These are phyloP conservation scores for Hymenopus coronatus DNA, from an alignment of 2,888 invertebrate genomes.

Conservation along the genomic window DNA sequence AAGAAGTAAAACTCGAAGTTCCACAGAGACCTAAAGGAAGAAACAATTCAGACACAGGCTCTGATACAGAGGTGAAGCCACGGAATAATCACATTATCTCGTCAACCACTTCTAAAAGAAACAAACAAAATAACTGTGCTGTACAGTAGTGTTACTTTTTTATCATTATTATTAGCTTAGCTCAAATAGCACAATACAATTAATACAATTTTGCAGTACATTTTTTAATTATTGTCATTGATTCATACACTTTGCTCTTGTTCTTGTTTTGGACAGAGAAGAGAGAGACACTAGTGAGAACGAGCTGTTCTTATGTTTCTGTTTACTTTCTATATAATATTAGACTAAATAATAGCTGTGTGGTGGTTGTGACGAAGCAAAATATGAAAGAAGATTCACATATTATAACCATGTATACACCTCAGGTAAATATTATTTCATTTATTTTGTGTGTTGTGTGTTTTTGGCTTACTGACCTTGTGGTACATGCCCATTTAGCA, in stretches of 20 bases:
- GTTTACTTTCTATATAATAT: neutral
- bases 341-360: slow-evolving; percentile 8
- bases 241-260: neutral
- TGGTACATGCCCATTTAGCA: neutral
- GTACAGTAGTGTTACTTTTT: slow-evolving; percentile 14
- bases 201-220: neutral
- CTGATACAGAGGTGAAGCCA: slow-evolving; percentile 69
- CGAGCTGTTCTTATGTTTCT: neutral
- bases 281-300: neutral
- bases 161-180: neutral
- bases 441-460: neutral
- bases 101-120: slow-evolving; percentile 8
- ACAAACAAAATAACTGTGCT: slow-evolving; percentile 18
- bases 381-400: neutral
- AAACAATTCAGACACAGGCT: slow-evolving; percentile 57
- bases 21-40: slow-evolving; percentile 44
- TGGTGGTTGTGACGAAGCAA: slow-evolving; percentile 21
- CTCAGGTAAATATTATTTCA: slow-evolving; percentile 4
- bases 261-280: neutral
- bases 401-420: neutral
- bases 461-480: neutral
- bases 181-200: neutral
- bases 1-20: slow-evolving; percentile 65
- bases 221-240: neutral
- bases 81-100: neutral